phyloP scores from a whole-genome alignment of 2,113 vertebrate species.

The Epinephelus moara region DNA sequence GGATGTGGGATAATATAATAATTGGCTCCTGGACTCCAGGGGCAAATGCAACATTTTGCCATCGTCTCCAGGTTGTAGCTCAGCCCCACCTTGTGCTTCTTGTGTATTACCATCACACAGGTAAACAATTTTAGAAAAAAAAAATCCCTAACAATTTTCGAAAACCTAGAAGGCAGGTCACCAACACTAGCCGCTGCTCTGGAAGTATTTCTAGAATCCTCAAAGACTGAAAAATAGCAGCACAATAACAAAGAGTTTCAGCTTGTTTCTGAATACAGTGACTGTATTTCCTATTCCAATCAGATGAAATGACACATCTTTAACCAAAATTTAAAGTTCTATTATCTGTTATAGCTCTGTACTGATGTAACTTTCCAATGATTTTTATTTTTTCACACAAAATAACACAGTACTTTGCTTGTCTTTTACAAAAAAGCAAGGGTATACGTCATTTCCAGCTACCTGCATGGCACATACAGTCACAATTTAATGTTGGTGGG shows the following conservation, averaged over 20 bases:
- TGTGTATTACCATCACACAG: neutral
- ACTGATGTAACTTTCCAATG: neutral
- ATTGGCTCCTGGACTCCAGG: conserved; percentile 26
- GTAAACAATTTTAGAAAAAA: neutral
- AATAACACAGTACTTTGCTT: neutral
- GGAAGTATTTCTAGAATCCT: neutral
- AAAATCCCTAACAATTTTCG: too few species aligned
- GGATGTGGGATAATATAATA: conserved; percentile 48
- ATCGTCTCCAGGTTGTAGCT: conserved; percentile 17
- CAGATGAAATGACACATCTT: neutral
- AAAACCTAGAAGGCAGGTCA: neutral
- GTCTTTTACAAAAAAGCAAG: neutral
- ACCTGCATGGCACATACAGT: neutral
- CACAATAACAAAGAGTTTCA: too few species aligned
- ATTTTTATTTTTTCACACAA: neutral
- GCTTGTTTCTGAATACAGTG: neutral
- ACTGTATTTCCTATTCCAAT: neutral
- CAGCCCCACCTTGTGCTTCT: neutral
- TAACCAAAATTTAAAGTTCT: neutral
- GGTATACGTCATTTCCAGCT: neutral
- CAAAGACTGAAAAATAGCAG: neutral
- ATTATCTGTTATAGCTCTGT: too few species aligned
- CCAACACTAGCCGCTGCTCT: neutral
- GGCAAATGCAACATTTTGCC: conserved; percentile 17
- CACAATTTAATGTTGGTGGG: neutral